phyloP scores from a whole-genome alignment of 1,140 invertebrate genomes.

The Archegozetes longisetosus region DNA sequence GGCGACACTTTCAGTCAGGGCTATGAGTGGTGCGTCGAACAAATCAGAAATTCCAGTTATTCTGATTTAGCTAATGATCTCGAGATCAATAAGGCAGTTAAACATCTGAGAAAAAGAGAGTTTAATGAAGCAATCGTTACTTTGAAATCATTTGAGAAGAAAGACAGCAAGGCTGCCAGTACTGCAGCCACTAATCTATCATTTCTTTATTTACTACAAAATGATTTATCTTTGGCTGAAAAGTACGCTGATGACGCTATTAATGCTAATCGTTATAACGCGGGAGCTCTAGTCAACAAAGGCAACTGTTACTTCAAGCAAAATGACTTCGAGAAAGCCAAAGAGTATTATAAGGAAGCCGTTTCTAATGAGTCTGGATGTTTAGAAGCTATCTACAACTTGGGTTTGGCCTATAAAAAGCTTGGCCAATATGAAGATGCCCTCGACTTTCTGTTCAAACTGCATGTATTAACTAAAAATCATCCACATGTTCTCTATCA shows the following conservation, averaged over 20 bases:
- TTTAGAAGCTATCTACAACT: slow-evolving; percentile 80
- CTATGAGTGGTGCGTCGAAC: slow-evolving; percentile 54
- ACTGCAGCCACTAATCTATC: slow-evolving; percentile 74
- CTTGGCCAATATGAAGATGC: slow-evolving; percentile 53
- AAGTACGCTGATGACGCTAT: slow-evolving; percentile 59
- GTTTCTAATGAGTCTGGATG: slow-evolving; percentile 63
- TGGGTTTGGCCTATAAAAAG: slow-evolving; percentile 57
- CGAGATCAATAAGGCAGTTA: slow-evolving; percentile 84
- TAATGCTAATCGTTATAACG: slow-evolving; percentile 59
- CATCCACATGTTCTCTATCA: slow-evolving; percentile 73
- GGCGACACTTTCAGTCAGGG: slow-evolving; percentile 32
- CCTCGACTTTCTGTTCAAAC: slow-evolving; percentile 61
- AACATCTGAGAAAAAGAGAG: slow-evolving; percentile 69
- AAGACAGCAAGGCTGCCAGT: slow-evolving; percentile 59
- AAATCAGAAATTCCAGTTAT: slow-evolving; percentile 60
- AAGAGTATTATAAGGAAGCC: slow-evolving; percentile 56
- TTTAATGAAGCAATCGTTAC: slow-evolving; percentile 60
- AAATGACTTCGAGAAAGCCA: slow-evolving; percentile 53
- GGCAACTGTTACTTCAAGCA: slow-evolving; percentile 61
- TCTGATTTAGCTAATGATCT: slow-evolving; percentile 63
- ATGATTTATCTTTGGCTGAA: slow-evolving; percentile 63
- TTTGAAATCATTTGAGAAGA: slow-evolving; percentile 72
- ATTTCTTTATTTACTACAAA: slow-evolving; percentile 70
- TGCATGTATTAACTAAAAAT: slow-evolving; percentile 53
- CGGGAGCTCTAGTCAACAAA: slow-evolving; percentile 70